Base-by-base conservation (phyloP, 2,888 invertebrate species). In the Drosophila heteroneura region DNA sequence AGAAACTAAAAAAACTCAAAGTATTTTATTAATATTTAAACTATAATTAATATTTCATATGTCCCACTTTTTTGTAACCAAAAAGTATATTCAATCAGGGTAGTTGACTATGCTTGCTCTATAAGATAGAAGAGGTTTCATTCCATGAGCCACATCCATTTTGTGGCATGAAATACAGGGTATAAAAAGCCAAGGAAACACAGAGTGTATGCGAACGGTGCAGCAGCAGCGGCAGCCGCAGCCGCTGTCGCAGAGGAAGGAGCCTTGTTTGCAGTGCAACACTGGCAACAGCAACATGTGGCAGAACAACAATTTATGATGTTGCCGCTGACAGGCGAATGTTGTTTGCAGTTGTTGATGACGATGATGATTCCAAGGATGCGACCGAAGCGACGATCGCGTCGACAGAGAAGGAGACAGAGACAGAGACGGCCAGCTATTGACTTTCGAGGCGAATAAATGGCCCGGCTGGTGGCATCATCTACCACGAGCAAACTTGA, bases 241-340 rank as follows among this genome's bases (percentile, higher is more conserved):
- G 19, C 37, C 35, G 26, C 35, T n/a, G 56, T 37, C 19, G 47
- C 57, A 33, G 68, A 58, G 30, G 58, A 58, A 58, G 58, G 16
- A 63, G 68, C 41, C 52, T 61, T 59, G 62, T 54, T 54, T 30
- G 67, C 52, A 44, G 63, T 30, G 30, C 53, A 35, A 39, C 28
- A 57, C 54, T 67, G 67, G 64, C 63, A 73, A 75, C 54, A 74
- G 89, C 87, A 88, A 88, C 88, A 88, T 88, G 91, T 88, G 91
- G 91, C 88, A 89, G 85, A 89, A 89, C 90, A 92, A 91, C 92
- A 91, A 91, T 91, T 92, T 91, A 91, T 91, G 91, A 91, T 91
- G 91, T 92, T 92, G 90, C 89, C 89, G 91, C 91, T 91, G 92
- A 91, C 92, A 91, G 89, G 91, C 91, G 90, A 91, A 91, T 89